Base-by-base conservation (phyloP, 2,888 invertebrate species). In the Acrocera orbiculus region DNA sequence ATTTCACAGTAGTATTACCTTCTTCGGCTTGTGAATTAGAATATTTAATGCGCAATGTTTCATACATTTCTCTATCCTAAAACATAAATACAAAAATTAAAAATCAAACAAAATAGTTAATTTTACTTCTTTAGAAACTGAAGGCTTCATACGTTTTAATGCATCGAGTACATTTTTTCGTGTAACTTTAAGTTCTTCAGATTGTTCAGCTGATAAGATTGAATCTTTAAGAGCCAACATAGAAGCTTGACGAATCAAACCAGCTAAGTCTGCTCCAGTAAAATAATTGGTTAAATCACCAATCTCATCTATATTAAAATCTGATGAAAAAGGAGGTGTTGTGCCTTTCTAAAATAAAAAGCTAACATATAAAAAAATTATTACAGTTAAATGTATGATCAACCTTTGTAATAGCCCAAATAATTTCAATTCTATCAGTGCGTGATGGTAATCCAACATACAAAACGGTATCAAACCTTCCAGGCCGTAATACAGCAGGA, bases 241-340 rank as follows among this genome's bases (percentile, higher is more conserved):
- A 0, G 85, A 78, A 0, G 95, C 87, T 51, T 92, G 86, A 44
- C 85, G 68, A 0, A 96, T 78, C 32, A 96, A 61, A 1, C 89
- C 85, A 2, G 83, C 78, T 35, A 98, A 63, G 64, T 96, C 96
- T 1, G 96, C 96, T 13, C 96, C 96, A 0, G 90, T 86, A 51
- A 78, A 93, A 10, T 85, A 79, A 11, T 81, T 71, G 5, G 70
- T 68, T 37, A 76, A 65, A 8, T 59, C 65, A 0, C 80, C 82
- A 27, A 95, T 63, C 4, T 65, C 62, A 42, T 68, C 65, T 41
- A 95, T 63, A 51, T 78, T 66, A 0, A 92, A 85, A 56, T 87
- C 85, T 0, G 68, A 61, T 1, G 71, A 70, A 34, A 95, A 56
- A 39, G 64, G 65, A 1, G 93, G 93, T 45, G 69, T 72, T 0